Percentiles rank a stretch among this genome's conserved stretches.
phyloP scores from a whole-genome alignment of 2,113 vertebrate species.

The Noctilio leporinus region DNA sequence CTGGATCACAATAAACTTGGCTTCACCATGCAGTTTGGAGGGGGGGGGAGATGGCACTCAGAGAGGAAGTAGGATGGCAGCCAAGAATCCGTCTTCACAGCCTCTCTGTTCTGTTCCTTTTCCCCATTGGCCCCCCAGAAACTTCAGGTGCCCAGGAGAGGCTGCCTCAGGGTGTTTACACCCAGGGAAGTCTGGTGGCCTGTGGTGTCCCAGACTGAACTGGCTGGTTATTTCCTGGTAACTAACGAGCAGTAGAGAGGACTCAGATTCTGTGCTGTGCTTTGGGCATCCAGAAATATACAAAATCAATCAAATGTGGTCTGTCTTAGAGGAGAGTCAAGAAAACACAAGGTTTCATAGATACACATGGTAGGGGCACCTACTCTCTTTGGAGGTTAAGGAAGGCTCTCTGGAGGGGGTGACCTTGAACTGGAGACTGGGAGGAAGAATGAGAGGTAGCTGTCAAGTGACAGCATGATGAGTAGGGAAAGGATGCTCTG shows the following conservation, averaged over 20 bases:
- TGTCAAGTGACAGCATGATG: background rate
- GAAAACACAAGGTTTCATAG: background rate
- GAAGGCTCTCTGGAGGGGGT: background rate
- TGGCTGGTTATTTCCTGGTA: background rate
- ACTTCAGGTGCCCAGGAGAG: background rate
- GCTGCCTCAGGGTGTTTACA: background rate
- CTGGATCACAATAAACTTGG: background rate
- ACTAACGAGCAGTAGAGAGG: background rate
- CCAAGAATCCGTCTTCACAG: background rate
- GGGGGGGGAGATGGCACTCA: background rate
- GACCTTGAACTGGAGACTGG: background rate
- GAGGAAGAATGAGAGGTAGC: background rate
- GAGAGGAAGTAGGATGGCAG: background rate
- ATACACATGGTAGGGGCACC: background rate
- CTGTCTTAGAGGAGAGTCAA: background rate
- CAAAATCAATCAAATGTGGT: background rate
- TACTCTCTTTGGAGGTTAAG: background rate
- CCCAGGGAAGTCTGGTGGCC: fast-evolving
- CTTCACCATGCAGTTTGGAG: background rate
- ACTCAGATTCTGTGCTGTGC: background rate
- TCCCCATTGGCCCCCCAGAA: background rate
- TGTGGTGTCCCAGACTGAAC: fast-evolving
- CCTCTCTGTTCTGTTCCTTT: background rate
- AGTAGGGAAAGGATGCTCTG: fast-evolving
- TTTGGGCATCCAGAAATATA: background rate